phyloP scores from a whole-genome alignment of 2,888 invertebrate genomes.

The Sycophila texana region DNA sequence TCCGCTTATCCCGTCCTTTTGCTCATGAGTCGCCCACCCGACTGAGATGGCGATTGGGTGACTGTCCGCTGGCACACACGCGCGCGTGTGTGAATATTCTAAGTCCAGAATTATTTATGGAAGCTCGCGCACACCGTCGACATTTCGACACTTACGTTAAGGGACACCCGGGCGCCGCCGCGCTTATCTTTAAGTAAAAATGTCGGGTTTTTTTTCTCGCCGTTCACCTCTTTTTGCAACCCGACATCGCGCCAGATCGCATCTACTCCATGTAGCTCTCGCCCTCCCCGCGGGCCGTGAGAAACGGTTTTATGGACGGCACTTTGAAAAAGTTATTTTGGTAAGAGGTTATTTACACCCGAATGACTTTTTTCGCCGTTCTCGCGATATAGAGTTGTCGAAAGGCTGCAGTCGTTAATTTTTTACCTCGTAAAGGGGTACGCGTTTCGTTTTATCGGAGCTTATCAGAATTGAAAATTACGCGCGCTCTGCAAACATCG shows the following conservation, averaged over 20 bases:
- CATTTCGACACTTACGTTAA: slow-evolving; percentile 39
- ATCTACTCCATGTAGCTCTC: slow-evolving; percentile 8
- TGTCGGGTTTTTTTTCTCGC: slow-evolving; percentile 22
- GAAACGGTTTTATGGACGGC: slow-evolving; percentile 41
- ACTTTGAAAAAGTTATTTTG: slow-evolving; percentile 42
- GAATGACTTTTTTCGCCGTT: neutral
- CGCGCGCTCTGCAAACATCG: no score
- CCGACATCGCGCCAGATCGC: slow-evolving; percentile 22
- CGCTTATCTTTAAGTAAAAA: slow-evolving; percentile 51
- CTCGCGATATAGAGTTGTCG: no score
- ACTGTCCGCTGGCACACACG: slow-evolving; percentile 1
- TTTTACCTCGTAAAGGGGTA: no score
- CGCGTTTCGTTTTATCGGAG: no score
- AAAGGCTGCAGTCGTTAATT: no score
- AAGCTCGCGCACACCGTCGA: slow-evolving; percentile 52
- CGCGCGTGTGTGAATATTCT: slow-evolving; percentile 38
- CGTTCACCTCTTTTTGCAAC: slow-evolving; percentile 2
- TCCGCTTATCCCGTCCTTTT: slow-evolving; percentile 18
- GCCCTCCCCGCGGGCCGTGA: neutral
- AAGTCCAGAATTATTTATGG: slow-evolving; percentile 51
- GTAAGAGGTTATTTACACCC: slow-evolving; percentile 10
- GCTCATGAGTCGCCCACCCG: neutral
- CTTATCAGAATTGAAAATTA: no score
- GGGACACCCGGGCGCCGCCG: slow-evolving; percentile 21
- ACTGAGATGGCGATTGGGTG: slow-evolving; percentile 31